Evolutionary conservation across 2,113 vertebrate species (phyloP).

Genomic region (Lepisosteus oculatus): DNA sequence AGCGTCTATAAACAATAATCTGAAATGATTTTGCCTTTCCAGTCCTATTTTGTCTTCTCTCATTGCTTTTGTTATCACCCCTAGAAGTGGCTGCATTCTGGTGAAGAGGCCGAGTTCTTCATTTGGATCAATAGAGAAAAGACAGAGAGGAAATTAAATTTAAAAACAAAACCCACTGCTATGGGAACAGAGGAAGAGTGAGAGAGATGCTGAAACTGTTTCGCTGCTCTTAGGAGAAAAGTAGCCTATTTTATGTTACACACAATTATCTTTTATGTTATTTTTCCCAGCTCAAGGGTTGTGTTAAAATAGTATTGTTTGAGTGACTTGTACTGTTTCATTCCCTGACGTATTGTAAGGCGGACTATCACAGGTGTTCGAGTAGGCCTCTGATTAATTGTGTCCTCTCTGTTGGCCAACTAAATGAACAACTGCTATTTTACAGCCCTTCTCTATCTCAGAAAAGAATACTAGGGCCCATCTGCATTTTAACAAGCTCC

Average conservation of each 20-base stretch:
- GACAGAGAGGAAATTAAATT: background rate
- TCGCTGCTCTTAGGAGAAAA: background rate
- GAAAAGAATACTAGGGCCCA: background rate
- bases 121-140: conserved; percentile 6
- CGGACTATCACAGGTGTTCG: background rate
- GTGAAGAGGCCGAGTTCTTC: conserved; percentile 12
- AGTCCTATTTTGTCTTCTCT: conserved; percentile 19
- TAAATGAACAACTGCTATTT: conserved; percentile 1
- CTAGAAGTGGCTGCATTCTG: conserved; percentile 25
- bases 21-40: conserved; percentile 20
- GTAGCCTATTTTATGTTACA: background rate
- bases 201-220: background rate
- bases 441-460: background rate
- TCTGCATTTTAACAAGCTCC: background rate
- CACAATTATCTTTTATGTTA: too few relatives aligned
- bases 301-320: background rate
- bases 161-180: background rate
- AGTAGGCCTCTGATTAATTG: conserved; percentile 12
- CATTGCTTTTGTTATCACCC: conserved; percentile 24
- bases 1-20: conserved; percentile 27
- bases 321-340: background rate
- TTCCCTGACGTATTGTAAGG: background rate
- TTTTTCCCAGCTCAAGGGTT: background rate
- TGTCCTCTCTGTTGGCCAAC: background rate
- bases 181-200: background rate